phyloP scores from a whole-genome alignment of 2,113 vertebrate genomes.

The Notothenia coriiceps region DNA sequence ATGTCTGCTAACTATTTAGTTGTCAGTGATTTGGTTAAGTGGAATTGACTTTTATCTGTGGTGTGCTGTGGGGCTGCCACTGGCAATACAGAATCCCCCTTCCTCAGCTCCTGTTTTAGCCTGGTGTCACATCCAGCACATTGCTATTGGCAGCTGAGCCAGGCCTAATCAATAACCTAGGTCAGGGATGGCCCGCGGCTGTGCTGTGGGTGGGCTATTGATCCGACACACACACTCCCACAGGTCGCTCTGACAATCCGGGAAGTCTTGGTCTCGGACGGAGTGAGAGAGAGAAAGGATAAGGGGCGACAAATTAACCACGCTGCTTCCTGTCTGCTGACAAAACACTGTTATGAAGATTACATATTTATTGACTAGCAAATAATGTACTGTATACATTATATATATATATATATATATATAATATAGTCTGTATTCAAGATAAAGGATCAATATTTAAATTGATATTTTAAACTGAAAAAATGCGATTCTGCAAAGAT shows the following conservation, averaged over 20 bases:
- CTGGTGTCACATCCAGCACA: constrained; percentile 88
- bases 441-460: constrained; percentile 45
- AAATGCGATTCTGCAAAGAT: constrained; percentile 36
- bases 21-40: constrained; percentile 96
- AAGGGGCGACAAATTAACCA: constrained; percentile 68
- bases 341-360: constrained; percentile 48
- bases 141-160: constrained; percentile 94
- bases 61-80: constrained; percentile 90
- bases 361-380: constrained; percentile 56
- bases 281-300: constrained; percentile 32
- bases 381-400: constrained; percentile 22
- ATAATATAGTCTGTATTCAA: constrained; percentile 17
- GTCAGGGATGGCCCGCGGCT: constrained; percentile 89
- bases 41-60: constrained; percentile 97
- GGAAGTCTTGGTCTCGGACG: constrained; percentile 67
- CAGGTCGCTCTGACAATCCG: constrained; percentile 85
- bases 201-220: constrained; percentile 89
- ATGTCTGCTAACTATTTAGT: constrained; percentile 96
- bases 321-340: constrained; percentile 49
- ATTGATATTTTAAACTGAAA: constrained; percentile 41
- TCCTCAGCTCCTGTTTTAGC: constrained; percentile 81
- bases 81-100: constrained; percentile 88
- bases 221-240: constrained; percentile 89
- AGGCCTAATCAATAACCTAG: constrained; percentile 91
- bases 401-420: too few relatives aligned